Percentiles rank a stretch among this genome's conserved stretches.
These are phyloP conservation scores for Caenorhabditis sp. DNA, from an alignment of 2,888 invertebrate species.

Conservation along the genomic window DNA sequence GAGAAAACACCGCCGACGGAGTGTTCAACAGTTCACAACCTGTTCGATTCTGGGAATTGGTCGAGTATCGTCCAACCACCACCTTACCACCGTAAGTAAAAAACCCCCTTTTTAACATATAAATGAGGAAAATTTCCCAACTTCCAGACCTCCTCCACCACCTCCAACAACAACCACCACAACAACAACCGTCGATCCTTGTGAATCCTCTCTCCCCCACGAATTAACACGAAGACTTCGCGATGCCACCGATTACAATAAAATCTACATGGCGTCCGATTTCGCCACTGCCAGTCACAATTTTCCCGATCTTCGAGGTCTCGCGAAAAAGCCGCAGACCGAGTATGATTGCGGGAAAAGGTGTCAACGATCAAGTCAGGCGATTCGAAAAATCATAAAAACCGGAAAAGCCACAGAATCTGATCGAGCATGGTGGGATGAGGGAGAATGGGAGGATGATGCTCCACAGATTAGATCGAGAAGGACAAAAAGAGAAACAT, in stretches of 20 bases:
- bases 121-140: no score
- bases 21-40: conserved; percentile 36
- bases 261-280: conserved; percentile 57
- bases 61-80: conserved; percentile 44
- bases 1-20: conserved; percentile 19
- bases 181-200: conserved; percentile 30
- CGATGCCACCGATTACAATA: conserved; percentile 49
- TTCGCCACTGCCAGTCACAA: conserved; percentile 41
- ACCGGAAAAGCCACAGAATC: conserved; percentile 25
- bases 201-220: conserved; percentile 47
- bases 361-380: conserved; percentile 40
- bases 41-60: conserved; percentile 51
- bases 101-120: no score
- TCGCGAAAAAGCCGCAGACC: conserved; percentile 27
- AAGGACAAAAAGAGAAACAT: conserved; percentile 6
- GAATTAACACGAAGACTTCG: conserved; percentile 37
- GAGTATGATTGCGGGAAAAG: conserved; percentile 45
- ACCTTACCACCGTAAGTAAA: conserved; percentile 1
- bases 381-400: conserved; percentile 36
- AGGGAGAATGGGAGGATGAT: conserved; percentile 42
- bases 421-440: conserved; percentile 49
- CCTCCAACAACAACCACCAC: conserved; percentile 28
- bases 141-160: conserved; percentile 7
- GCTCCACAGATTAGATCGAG: background rate
- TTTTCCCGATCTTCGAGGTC: conserved; percentile 50